Evolutionary conservation across 2,888 invertebrate species (phyloP).

Genomic region (Drosophila peninsularis): DNA sequence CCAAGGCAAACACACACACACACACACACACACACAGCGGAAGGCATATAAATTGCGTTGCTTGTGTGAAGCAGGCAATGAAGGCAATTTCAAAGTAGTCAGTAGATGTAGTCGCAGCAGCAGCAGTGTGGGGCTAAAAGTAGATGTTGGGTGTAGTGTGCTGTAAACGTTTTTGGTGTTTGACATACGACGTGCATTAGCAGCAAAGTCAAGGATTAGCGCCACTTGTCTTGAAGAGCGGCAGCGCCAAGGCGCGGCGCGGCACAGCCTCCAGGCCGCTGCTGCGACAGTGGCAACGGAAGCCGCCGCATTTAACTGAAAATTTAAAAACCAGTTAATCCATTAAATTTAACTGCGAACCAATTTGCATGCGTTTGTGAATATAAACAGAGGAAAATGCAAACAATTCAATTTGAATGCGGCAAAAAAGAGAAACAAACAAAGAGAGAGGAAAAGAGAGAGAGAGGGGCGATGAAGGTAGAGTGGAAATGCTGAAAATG

Average conservation of each 20-base stretch:
- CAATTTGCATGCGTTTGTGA: constrained; percentile 62
- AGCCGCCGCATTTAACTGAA: constrained; percentile 16
- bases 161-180: constrained; percentile 77
- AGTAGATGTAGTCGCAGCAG: not conserved
- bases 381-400: constrained; percentile 34
- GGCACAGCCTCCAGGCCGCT: too few species aligned
- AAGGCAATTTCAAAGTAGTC: not conserved
- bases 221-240: constrained; percentile 76
- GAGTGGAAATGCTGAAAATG: not conserved
- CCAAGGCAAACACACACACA: constrained; percentile 61
- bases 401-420: constrained; percentile 71
- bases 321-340: constrained; percentile 58
- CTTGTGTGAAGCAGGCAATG: constrained; percentile 37
- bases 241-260: constrained; percentile 24
- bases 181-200: constrained; percentile 80
- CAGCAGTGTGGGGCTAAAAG: not conserved
- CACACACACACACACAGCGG: constrained; percentile 49
- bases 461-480: not conserved
- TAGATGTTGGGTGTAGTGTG: constrained; percentile 23
- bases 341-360: constrained; percentile 69
- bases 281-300: too few species aligned
- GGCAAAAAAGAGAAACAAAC: constrained; percentile 13
- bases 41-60: constrained; percentile 76
- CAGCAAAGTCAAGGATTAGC: constrained; percentile 80
- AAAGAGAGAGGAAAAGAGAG: constrained; percentile 2